A percentile compares a stretch with the other conserved stretches of the same genome.
phyloP scores from a whole-genome alignment of 2,113 vertebrate species.

The Pagrus major region DNA sequence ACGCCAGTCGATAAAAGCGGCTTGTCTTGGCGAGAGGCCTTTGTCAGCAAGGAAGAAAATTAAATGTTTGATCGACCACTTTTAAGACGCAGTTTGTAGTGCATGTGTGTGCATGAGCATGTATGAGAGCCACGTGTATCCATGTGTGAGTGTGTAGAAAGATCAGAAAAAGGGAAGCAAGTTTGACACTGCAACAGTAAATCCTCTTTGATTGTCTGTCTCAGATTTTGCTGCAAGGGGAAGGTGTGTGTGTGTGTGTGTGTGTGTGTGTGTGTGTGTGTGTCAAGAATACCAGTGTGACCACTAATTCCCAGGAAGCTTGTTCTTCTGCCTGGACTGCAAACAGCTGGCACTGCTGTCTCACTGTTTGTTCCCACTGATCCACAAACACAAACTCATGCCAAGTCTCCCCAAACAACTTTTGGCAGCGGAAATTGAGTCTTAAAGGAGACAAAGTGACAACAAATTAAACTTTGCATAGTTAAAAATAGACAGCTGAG shows the following conservation, averaged over 20 bases:
- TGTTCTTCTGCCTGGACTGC: conserved; percentile 49
- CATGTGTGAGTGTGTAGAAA: conserved; percentile 2
- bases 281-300: conserved; percentile 15
- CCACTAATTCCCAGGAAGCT: conserved; percentile 52
- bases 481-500: conserved; percentile 5
- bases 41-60: conserved; percentile 81
- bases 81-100: conserved; percentile 61
- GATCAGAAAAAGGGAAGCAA: conserved; percentile 33
- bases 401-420: conserved; percentile 41
- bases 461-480: conserved; percentile 36
- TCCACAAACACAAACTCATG: conserved; percentile 34
- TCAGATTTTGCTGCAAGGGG: conserved; percentile 6
- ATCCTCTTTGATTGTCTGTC: conserved; percentile 49
- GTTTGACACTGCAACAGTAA: conserved; percentile 45
- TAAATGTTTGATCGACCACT: conserved; percentile 81
- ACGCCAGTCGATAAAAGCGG: conserved; percentile 77
- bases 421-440: conserved; percentile 41
- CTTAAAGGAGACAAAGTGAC: conserved; percentile 33
- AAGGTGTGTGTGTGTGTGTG: conserved; percentile 13
- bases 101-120: conserved; percentile 14
- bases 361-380: conserved; percentile 29
- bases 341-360: conserved; percentile 56
- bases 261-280: conserved; percentile 23
- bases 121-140: not conserved
- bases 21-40: conserved; percentile 74